A percentile compares a stretch with the other conserved stretches of the same genome.
Evolutionary conservation across 1,140 invertebrate genomes (phyloP).

Genomic region (Sycobia sp.): DNA sequence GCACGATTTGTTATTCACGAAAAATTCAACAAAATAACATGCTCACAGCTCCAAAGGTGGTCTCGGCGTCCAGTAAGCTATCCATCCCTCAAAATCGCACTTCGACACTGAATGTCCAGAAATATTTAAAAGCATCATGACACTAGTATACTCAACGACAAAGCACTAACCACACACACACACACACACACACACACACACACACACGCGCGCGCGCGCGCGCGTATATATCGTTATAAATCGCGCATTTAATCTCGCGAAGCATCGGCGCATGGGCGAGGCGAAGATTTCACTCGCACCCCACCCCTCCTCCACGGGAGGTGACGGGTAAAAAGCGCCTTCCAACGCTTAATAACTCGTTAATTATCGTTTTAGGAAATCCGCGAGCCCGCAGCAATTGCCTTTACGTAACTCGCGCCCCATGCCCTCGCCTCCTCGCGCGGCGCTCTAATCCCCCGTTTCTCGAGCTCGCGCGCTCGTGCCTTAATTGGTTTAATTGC

Average conservation of each 20-base stretch:
- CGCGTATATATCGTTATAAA: too few relatives aligned
- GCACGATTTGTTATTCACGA: too few relatives aligned
- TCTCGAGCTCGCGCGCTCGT: background rate
- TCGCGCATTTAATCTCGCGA: slow-evolving; percentile 13
- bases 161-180: too few relatives aligned
- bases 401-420: slow-evolving; percentile 54
- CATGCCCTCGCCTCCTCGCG: slow-evolving; percentile 52
- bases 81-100: too few relatives aligned
- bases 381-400: slow-evolving; percentile 59
- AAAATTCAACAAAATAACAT: too few relatives aligned
- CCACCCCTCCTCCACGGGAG: background rate
- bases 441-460: background rate
- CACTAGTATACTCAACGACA: too few relatives aligned
- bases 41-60: too few relatives aligned
- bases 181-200: too few relatives aligned
- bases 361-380: slow-evolving; percentile 65
- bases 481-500: slow-evolving; percentile 61
- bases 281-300: slow-evolving; percentile 39
- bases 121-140: too few relatives aligned
- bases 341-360: slow-evolving; percentile 61
- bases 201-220: too few relatives aligned
- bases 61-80: too few relatives aligned
- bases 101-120: too few relatives aligned
- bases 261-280: slow-evolving; percentile 33
- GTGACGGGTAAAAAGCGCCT: slow-evolving; percentile 15